Conservation (phyloP, 2,888 invertebrate genomes). For the Rosalia funebris region DNA sequence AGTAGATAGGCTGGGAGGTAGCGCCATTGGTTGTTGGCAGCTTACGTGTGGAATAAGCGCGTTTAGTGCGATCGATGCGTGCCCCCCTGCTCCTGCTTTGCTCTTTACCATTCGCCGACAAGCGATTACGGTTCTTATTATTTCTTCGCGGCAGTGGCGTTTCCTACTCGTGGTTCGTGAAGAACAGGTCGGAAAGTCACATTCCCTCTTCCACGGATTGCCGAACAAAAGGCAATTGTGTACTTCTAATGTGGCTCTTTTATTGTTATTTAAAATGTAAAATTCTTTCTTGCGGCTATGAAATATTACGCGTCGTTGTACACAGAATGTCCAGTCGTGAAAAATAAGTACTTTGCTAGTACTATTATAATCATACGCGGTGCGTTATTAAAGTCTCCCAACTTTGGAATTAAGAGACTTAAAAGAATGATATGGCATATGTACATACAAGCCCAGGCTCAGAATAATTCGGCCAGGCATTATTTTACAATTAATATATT, state of each 20-base stretch:
- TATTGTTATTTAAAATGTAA: slow-evolving; percentile 25
- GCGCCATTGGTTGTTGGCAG: slow-evolving; percentile 42
- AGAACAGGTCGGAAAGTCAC: slow-evolving; percentile 21
- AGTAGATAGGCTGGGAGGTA: slow-evolving; percentile 4
- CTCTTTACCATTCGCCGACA: slow-evolving; percentile 21
- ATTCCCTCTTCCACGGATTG: slow-evolving; percentile 15
- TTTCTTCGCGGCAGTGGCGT: slow-evolving; percentile 6
- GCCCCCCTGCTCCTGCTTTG: slow-evolving; percentile 11
- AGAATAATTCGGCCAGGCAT: no score
- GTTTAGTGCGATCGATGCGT: slow-evolving; percentile 42
- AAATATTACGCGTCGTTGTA: slow-evolving; percentile 6
- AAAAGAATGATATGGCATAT: no score
- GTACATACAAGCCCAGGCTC: no score
- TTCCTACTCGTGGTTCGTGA: slow-evolving; percentile 12
- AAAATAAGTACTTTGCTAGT: no score
- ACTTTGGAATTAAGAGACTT: no score
- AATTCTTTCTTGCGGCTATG: slow-evolving; percentile 5
- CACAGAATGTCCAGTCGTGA: no score
- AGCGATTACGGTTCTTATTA: slow-evolving; percentile 24
- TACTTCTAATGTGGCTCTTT: slow-evolving; percentile 17
- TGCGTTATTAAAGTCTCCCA: no score
- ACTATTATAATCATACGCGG: no score
- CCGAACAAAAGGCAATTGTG: slow-evolving; percentile 21
- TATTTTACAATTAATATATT: no score
- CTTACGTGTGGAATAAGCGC: slow-evolving; percentile 35